These are phyloP conservation scores for Prietella phreatophila DNA, from an alignment of 2,113 vertebrate species.

Conservation along the genomic window DNA sequence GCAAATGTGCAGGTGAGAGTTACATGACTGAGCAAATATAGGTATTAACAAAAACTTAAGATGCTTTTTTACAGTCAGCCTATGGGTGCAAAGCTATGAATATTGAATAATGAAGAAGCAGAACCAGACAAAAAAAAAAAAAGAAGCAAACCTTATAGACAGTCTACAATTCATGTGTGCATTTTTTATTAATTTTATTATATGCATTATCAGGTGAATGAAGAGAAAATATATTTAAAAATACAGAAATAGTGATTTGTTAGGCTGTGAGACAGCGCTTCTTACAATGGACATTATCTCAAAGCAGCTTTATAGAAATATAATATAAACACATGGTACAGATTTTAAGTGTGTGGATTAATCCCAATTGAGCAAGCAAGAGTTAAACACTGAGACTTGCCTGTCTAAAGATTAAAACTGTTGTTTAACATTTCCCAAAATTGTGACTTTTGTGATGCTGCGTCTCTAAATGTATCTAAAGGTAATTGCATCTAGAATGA, in stretches of 20 bases:
- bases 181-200: background rate
- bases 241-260: background rate
- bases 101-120: background rate
- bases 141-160: background rate
- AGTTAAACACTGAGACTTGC: background rate
- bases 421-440: background rate
- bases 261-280: background rate
- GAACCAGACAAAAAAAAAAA: background rate
- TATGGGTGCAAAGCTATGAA: background rate
- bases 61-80: background rate
- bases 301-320: too few species aligned
- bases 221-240: background rate
- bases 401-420: background rate
- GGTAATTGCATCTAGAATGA: background rate
- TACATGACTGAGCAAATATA: conserved; percentile 29
- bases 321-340: too few species aligned
- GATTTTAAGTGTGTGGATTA: too few species aligned
- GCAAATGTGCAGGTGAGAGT: conserved; percentile 60
- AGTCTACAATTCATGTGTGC: background rate
- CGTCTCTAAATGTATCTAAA: background rate
- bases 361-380: too few species aligned
- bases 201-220: background rate
- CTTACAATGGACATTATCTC: too few species aligned
- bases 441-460: background rate
- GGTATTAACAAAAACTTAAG: conserved; percentile 31